Base-by-base conservation (phyloP, 2,113 vertebrate genomes). In the Uropsilus gracilis region DNA sequence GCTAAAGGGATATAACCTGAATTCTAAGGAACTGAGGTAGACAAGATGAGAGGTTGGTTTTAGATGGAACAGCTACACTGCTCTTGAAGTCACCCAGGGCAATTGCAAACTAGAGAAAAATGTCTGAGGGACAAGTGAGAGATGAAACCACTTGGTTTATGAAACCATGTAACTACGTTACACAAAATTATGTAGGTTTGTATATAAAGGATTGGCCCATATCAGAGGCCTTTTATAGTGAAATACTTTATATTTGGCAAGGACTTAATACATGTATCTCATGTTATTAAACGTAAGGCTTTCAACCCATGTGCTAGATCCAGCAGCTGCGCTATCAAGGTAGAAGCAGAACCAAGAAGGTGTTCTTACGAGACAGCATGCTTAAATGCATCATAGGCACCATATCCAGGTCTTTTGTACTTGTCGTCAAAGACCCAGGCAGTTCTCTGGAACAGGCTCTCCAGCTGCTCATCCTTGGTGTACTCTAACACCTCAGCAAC, bases 371-470 rank as follows among this genome's bases (percentile, higher is more conserved):
- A 99, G 85, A 99, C 99, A 20, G 99, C 99, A 75, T 99, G 99
- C 96, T 99, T 99, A 98, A 99, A 99, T 76, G 99, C 99, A 92
- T 99, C 99, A 1, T 99, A 99, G 76, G 99, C 99, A 28, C 99
- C 99, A 28, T 99, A 99, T 98, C 99, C 99, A 0, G 99, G 99
- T 72, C 99, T 98, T 97, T 99, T 99, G 98, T 99, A 99, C 87
- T 99, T 99, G 98, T 99, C 99, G 95, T 99, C 99, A 34, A 99
- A 99, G 8, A 99, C 99, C 99, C 99, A 99, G 95, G 99, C 99
- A 37, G 99, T 99, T 96, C 99, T 99, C 98, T 99, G 99, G 97
- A 99, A 99, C 66, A 99, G 98, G 95, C 99, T 99, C 96, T 99
- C 99, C 44, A 99, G 98, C 96, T 99, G 99, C 96, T 99, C 99